Evolutionary conservation across 30 jellyfish, hydroid and myxozoan species (phyloP).

Genomic region (Aurelia sp.): DNA sequence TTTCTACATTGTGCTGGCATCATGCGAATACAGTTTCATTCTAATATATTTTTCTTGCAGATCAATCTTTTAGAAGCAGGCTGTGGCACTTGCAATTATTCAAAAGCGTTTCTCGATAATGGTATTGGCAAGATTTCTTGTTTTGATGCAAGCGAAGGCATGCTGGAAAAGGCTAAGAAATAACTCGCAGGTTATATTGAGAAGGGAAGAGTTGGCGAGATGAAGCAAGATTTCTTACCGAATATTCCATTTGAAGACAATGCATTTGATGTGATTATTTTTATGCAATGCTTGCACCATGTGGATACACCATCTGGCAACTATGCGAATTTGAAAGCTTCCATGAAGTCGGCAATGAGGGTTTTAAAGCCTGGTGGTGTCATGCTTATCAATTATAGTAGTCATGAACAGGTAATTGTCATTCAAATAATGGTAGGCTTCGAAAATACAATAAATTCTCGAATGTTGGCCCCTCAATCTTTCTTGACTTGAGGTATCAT

Average conservation of each 20-base stretch:
- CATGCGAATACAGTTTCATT: too few species aligned
- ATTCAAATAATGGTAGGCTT: too few species aligned
- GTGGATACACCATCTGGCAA: conserved; percentile 17
- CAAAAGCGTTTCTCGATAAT: conserved; percentile 60
- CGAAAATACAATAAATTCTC: too few species aligned
- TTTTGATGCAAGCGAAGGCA: conserved; percentile 80
- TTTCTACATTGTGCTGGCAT: too few species aligned
- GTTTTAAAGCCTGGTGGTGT: conserved; percentile 55
- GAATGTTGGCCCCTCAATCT: too few species aligned
- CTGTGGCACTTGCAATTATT: conserved; percentile 87
- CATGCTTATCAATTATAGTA: conserved; percentile 14
- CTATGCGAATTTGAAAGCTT: conserved; percentile 15
- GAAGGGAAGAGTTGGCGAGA: too few species aligned
- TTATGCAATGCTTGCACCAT: neutral
- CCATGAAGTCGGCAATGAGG: conserved; percentile 24
- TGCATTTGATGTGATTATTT: conserved; percentile 52
- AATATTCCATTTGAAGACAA: conserved; percentile 56
- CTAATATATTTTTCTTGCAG: conserved; percentile 32
- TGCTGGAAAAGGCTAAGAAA: conserved; percentile 49
- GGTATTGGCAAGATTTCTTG: conserved; percentile 64
- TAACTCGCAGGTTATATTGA: too few species aligned
- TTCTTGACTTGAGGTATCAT: too few species aligned
- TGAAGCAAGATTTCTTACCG: conserved; percentile 15
- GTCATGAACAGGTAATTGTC: conserved; percentile 19
- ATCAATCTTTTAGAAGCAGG: conserved; percentile 53